phyloP scores from a whole-genome alignment of 2,888 invertebrate species.

The Macrophya annulata region DNA sequence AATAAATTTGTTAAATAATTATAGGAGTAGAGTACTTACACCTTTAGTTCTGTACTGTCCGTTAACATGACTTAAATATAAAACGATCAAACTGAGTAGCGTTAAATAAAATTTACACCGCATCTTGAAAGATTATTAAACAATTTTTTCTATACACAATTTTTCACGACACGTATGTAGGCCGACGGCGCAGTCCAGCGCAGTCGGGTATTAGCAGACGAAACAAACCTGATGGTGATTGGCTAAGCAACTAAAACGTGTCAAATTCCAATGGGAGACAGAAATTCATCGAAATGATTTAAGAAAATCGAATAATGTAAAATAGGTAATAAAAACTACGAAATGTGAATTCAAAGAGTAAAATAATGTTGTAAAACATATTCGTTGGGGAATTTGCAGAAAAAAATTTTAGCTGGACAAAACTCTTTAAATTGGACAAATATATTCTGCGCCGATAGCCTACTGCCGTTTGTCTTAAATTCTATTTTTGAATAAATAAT shows the following conservation, averaged over 20 bases:
- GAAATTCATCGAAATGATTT: not conserved
- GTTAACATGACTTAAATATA: slow-evolving; percentile 66
- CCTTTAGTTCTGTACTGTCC: slow-evolving; percentile 74
- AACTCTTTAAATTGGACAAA: slow-evolving; percentile 13
- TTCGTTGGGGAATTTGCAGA: not conserved
- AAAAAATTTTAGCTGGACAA: slow-evolving; percentile 17
- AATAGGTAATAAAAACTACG: not conserved
- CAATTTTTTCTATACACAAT: slow-evolving; percentile 19
- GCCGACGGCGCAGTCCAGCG: not conserved
- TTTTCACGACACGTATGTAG: slow-evolving; percentile 36
- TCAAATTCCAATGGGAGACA: slow-evolving; percentile 40
- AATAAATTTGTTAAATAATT: not conserved
- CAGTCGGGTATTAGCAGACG: slow-evolving; percentile 46
- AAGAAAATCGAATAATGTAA: not conserved
- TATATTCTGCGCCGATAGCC: not conserved
- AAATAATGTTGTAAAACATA: not conserved
- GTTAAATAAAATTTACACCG: slow-evolving; percentile 65
- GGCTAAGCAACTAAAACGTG: slow-evolving; percentile 37
- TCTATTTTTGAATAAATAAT: not conserved
- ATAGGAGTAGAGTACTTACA: slow-evolving; percentile 67
- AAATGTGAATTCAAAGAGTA: not conserved
- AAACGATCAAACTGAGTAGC: slow-evolving; percentile 65
- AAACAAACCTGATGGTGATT: slow-evolving; percentile 30
- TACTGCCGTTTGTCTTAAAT: not conserved
- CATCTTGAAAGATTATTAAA: slow-evolving; percentile 65